A percentile compares a stretch with the other conserved stretches of the same genome.
Conservation (phyloP, 2,797 vertebrate species). For the Danio aesculapii region DNA sequence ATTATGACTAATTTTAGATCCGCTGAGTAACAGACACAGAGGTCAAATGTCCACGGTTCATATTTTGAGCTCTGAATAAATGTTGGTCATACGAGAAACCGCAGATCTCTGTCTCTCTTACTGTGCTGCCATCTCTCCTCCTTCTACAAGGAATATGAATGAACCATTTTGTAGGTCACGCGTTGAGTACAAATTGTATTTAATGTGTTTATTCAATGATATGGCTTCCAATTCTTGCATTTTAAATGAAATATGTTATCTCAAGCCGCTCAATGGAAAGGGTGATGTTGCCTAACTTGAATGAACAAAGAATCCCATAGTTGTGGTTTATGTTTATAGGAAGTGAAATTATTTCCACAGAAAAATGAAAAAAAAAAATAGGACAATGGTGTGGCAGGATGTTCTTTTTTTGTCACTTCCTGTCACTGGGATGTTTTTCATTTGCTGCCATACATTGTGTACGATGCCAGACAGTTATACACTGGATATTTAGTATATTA, state of each 20-base stretch:
- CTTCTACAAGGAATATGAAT: slow-evolving; percentile 26
- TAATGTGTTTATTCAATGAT: not conserved
- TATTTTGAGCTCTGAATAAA: slow-evolving; percentile 59
- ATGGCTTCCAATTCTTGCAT: slow-evolving; percentile 15
- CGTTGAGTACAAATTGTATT: not conserved
- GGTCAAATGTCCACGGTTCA: slow-evolving; percentile 59
- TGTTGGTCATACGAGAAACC: slow-evolving; percentile 53
- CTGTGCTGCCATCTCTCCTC: slow-evolving; percentile 14
- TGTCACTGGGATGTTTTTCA: slow-evolving; percentile 44
- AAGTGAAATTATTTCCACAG: slow-evolving; percentile 43
- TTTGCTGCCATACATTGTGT: slow-evolving; percentile 27
- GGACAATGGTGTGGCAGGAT: slow-evolving; percentile 39
- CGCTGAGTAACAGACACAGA: slow-evolving; percentile 55
- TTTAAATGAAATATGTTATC: slow-evolving; percentile 33
- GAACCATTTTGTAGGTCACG: slow-evolving; percentile 22
- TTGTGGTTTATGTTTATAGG: slow-evolving; percentile 56
- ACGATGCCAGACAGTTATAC: too few species aligned
- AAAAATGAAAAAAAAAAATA: slow-evolving; percentile 40
- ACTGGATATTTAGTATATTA: too few species aligned
- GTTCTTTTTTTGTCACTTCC: slow-evolving; percentile 48
- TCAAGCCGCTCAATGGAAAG: slow-evolving; percentile 12
- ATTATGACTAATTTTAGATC: slow-evolving; percentile 61
- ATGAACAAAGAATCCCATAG: slow-evolving; percentile 51
- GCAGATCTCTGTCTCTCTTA: slow-evolving; percentile 40
- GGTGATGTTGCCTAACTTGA: slow-evolving; percentile 41